These are phyloP conservation scores for Python bivittatus DNA, from an alignment of 2,113 vertebrate genomes.

Conservation along the genomic window DNA sequence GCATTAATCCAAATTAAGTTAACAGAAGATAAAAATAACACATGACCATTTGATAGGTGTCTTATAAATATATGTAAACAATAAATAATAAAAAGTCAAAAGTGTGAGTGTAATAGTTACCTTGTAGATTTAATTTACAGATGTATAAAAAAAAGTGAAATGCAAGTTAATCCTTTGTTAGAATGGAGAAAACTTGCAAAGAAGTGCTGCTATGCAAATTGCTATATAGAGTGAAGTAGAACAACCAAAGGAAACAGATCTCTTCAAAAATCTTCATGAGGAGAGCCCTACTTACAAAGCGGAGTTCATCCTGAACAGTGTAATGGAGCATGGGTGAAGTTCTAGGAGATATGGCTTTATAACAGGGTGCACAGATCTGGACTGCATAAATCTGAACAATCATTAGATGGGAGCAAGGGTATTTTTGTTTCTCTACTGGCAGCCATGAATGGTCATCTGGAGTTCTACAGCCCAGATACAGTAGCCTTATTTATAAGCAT, in stretches of 20 bases:
- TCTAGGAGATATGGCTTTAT: neutral
- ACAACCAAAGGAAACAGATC: neutral
- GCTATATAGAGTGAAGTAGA: neutral
- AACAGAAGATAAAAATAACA: neutral
- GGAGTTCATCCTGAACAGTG: no score
- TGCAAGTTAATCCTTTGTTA: neutral
- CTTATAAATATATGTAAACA: neutral
- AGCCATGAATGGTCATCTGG: neutral
- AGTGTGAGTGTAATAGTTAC: neutral
- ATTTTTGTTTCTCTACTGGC: neutral
- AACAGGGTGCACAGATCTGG: neutral
- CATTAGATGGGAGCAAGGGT: neutral
- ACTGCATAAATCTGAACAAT: neutral
- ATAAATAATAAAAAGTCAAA: neutral
- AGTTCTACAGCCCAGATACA: neutral
- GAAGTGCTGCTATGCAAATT: neutral
- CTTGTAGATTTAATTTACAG: neutral
- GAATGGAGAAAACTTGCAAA: neutral
- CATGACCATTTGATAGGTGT: neutral
- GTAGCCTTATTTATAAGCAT: neutral
- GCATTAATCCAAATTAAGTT: neutral
- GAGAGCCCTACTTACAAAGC: neutral
- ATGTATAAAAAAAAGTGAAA: neutral
- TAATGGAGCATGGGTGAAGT: no score
- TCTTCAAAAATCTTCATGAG: neutral